These are phyloP conservation scores for Oreochromis mossambicus DNA, from an alignment of 2,797 vertebrate genomes.

Conservation along the genomic window DNA sequence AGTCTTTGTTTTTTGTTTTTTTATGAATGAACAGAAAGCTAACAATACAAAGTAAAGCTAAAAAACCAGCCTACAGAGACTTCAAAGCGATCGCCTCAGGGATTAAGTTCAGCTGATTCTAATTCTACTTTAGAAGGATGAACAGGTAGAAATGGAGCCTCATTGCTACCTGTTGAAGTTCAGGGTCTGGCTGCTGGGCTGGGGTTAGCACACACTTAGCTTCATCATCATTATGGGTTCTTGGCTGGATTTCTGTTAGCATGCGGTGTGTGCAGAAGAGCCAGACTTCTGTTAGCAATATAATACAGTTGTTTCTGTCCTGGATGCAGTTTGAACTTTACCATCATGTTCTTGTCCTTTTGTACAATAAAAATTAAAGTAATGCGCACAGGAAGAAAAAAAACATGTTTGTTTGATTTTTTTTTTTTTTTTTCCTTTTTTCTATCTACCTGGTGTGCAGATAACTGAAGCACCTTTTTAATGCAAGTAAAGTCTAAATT, in stretches of 20 bases:
- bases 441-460: background rate
- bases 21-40: background rate
- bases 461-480: background rate
- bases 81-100: background rate
- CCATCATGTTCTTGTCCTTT: background rate
- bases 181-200: background rate
- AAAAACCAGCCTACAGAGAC: background rate
- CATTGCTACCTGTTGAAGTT: background rate
- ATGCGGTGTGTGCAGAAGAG: background rate
- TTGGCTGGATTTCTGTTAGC: background rate
- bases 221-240: background rate
- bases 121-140: background rate
- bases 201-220: accelerated
- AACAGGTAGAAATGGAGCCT: background rate
- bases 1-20: background rate
- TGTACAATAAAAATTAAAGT: background rate
- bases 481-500: background rate
- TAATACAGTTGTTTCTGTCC: background rate
- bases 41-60: background rate
- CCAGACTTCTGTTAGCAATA: background rate
- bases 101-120: background rate
- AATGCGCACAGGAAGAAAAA: accelerated
- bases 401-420: background rate
- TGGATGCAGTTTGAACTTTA: background rate
- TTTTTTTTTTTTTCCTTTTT: background rate